A percentile compares a stretch with the other conserved stretches of the same genome.
These are phyloP conservation scores for Tethea ocularis DNA, from an alignment of 2,888 invertebrate genomes.

Conservation along the genomic window DNA sequence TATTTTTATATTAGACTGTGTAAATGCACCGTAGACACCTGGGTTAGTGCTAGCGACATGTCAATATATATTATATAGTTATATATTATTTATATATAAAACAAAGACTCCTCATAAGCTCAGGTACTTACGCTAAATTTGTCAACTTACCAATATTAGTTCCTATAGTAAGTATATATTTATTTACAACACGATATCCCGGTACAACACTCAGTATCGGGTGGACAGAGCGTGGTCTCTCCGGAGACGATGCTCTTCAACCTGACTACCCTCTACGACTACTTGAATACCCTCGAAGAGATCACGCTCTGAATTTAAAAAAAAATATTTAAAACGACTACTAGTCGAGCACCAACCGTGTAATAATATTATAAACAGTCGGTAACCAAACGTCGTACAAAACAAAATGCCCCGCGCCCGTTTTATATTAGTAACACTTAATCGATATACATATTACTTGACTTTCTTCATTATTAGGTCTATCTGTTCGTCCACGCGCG, in stretches of 20 bases:
- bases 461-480: conserved; percentile 87
- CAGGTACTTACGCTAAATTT: conserved; percentile 63
- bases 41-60: conserved; percentile 38
- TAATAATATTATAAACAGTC: conserved; percentile 8
- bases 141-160: conserved; percentile 34
- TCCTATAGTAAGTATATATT: conserved; percentile 38
- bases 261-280: not conserved
- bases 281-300: not conserved
- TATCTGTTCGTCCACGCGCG: conserved; percentile 91
- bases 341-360: conserved; percentile 20
- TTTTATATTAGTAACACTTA: not conserved
- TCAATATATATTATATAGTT: conserved; percentile 19
- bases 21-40: conserved; percentile 47
- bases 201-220: not conserved
- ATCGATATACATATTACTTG: conserved; percentile 41
- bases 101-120: conserved; percentile 39
- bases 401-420: not conserved
- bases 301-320: conserved; percentile 8
- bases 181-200: conserved; percentile 58
- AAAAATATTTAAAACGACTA: conserved; percentile 18
- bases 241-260: too few relatives aligned
- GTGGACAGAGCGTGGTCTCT: not conserved
- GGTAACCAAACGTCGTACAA: conserved; percentile 3
- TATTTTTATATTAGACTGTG: conserved; percentile 17
- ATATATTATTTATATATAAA: conserved; percentile 31